phyloP scores from a whole-genome alignment of 2,113 vertebrate genomes.

The Pteronura brasiliensis region DNA sequence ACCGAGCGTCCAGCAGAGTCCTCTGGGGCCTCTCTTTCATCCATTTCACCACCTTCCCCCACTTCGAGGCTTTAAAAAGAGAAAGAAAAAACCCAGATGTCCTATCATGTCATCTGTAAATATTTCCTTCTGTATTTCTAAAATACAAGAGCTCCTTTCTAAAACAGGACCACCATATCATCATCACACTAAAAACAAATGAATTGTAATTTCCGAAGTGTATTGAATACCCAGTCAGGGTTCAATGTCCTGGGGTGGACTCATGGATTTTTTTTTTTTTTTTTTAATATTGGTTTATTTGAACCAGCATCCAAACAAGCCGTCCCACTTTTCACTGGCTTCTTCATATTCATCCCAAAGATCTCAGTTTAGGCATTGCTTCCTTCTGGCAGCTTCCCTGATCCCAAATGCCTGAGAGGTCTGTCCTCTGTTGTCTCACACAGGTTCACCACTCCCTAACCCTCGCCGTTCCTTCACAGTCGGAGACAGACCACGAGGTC shows the following conservation, averaged over 20 bases:
- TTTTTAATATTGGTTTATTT: not conserved
- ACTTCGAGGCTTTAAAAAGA: not conserved
- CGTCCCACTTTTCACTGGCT: not conserved
- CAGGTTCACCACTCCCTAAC: not conserved
- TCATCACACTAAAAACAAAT: not conserved
- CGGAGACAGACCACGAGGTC: not conserved
- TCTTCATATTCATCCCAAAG: not conserved
- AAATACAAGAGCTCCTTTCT: not conserved
- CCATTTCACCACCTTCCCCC: not conserved
- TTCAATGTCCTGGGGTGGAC: not conserved
- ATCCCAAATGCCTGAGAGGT: not conserved
- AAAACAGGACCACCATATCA: not conserved
- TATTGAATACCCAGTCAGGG: too few relatives aligned
- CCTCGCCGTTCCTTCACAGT: too few relatives aligned
- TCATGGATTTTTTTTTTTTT: not conserved
- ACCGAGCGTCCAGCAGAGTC: not conserved
- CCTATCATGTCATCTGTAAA: not conserved
- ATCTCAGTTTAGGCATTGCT: not conserved
- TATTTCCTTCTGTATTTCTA: not conserved
- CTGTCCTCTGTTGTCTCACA: not conserved
- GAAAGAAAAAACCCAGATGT: not conserved
- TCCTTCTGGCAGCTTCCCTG: not conserved
- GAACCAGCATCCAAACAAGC: not conserved
- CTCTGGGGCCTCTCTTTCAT: accelerated
- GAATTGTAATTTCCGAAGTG: not conserved